Conservation (phyloP, 2,113 vertebrate species). For the Ivindomyrus marchei region DNA sequence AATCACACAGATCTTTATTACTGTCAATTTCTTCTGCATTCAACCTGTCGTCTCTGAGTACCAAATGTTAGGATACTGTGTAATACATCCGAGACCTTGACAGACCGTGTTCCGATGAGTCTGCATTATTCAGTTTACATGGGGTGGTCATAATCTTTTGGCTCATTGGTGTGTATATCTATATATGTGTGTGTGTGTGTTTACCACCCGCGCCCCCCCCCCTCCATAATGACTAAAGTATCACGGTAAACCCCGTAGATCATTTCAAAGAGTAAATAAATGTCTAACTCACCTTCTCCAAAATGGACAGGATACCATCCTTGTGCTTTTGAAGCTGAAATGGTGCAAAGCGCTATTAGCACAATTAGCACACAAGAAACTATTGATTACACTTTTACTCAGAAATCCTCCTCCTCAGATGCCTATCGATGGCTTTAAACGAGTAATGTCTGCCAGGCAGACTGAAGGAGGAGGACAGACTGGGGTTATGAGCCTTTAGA, state of each 20-base stretch:
- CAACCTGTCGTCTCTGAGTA: background rate
- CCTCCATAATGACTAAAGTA: background rate
- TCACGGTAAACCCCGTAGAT: background rate
- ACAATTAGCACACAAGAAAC: background rate
- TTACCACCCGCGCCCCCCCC: background rate
- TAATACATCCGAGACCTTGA: background rate
- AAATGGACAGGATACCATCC: conserved; percentile 57
- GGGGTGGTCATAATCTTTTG: background rate
- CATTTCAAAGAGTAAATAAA: background rate
- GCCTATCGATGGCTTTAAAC: background rate
- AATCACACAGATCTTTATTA: background rate
- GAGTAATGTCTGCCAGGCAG: background rate
- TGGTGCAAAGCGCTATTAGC: conserved; percentile 17
- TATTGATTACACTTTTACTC: background rate
- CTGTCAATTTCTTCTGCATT: no score
- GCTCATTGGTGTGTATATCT: background rate
- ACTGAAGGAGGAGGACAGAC: background rate
- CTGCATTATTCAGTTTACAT: background rate
- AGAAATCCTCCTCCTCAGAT: background rate
- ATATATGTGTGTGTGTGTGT: no score
- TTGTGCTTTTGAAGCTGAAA: conserved; percentile 64
- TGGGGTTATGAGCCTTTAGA: background rate
- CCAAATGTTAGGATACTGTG: background rate
- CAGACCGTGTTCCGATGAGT: background rate
- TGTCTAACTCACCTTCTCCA: conserved; percentile 56